A percentile compares a stretch with the other conserved stretches of the same genome.
Evolutionary conservation across 2,888 invertebrate species (phyloP).

Genomic region (Ceratothoa steindachneri): DNA sequence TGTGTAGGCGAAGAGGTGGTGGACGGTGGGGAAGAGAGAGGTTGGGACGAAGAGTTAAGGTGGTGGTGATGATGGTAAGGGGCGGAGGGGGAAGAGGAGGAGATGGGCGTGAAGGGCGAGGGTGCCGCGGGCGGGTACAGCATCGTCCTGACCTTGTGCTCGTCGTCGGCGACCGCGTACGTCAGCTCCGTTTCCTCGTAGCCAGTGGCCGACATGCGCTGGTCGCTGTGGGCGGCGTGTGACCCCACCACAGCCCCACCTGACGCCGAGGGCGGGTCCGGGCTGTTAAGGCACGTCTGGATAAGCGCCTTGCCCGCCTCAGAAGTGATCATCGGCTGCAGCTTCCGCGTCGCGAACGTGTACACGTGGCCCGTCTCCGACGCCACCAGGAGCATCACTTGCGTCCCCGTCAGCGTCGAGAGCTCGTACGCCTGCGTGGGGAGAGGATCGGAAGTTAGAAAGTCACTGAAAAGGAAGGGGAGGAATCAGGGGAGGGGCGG

Average conservation of each 20-base stretch:
- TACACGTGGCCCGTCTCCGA: constrained; percentile 99
- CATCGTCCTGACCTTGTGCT: constrained; percentile 95
- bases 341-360: constrained; percentile 96
- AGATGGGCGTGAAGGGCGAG: constrained; percentile 59
- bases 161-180: constrained; percentile 77
- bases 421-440: constrained; percentile 91
- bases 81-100: constrained; percentile 52
- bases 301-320: constrained; percentile 88
- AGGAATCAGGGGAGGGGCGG: neutral
- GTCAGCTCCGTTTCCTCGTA: constrained; percentile 98
- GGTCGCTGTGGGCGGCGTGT: constrained; percentile 60
- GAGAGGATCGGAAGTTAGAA: constrained; percentile 3
- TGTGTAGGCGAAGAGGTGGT: constrained; percentile 38
- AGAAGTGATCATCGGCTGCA: constrained; percentile 99
- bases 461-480: neutral
- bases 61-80: neutral
- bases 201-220: constrained; percentile 95
- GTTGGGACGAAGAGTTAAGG: constrained; percentile 54
- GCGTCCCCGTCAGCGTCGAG: constrained; percentile 96
- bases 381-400: constrained; percentile 98
- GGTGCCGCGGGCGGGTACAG: constrained; percentile 64
- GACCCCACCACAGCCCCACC: constrained; percentile 56
- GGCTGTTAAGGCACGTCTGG: constrained; percentile 96
- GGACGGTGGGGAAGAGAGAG: constrained; percentile 51
- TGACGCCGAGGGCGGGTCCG: constrained; percentile 65